Conservation (phyloP, 1,140 invertebrate species). For the Heterodera schachtii region DNA sequence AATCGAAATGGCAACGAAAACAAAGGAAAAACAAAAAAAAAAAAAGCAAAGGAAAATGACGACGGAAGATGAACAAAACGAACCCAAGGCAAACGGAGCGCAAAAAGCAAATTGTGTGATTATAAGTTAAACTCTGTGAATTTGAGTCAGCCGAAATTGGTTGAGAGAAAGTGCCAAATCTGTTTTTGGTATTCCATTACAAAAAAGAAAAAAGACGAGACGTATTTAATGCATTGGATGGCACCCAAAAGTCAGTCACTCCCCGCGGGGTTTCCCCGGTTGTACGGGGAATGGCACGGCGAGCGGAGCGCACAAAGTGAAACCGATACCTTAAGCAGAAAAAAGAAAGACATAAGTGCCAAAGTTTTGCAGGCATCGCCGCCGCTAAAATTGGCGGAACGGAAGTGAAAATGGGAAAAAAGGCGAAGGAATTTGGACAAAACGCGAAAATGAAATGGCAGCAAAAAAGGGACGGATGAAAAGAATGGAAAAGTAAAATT, state of each 20-base stretch:
- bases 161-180: background rate
- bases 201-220: too few species aligned
- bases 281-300: background rate
- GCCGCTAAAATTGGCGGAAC: background rate
- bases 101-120: background rate
- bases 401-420: conserved; percentile 1
- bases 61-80: too few species aligned
- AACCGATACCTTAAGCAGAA: background rate
- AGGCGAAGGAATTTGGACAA: background rate
- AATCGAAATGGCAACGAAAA: too few species aligned
- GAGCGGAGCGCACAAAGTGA: background rate
- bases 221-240: background rate
- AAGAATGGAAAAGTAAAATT: background rate
- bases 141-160: background rate
- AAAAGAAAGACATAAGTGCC: background rate
- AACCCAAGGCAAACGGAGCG: too few species aligned
- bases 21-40: too few species aligned
- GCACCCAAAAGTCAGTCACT: background rate
- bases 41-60: too few species aligned
- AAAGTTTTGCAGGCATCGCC: background rate
- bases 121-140: background rate
- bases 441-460: background rate
- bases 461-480: background rate
- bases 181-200: background rate
- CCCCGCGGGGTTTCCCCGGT: background rate